phyloP scores from a whole-genome alignment of 2,113 vertebrate species.

The Bujurquina vittata region DNA sequence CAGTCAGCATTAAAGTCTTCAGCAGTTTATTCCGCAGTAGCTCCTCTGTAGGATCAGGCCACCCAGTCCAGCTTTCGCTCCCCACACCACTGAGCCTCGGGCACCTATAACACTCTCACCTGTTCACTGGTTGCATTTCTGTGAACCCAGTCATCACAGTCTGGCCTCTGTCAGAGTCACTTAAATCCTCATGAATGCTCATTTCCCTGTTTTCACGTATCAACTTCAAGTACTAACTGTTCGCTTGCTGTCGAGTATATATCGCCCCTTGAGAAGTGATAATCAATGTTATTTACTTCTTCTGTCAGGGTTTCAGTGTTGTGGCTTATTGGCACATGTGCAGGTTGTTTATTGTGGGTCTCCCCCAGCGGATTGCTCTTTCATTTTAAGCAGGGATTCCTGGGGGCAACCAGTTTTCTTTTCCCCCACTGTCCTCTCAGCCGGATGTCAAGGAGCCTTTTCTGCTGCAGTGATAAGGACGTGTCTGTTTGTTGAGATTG shows the following conservation, averaged over 20 bases:
- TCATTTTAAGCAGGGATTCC: neutral
- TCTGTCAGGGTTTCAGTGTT: neutral
- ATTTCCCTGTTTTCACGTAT: neutral
- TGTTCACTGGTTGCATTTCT: neutral
- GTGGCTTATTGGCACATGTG: neutral
- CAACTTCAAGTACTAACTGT: neutral
- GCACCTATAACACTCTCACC: neutral
- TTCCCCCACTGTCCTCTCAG: neutral
- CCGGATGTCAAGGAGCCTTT: neutral
- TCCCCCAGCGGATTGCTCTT: conserved; percentile 7
- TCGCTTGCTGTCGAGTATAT: neutral
- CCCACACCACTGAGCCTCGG: neutral
- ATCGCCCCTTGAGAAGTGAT: neutral
- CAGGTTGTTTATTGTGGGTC: neutral
- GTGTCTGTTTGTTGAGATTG: neutral
- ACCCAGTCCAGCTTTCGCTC: neutral
- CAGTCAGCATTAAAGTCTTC: neutral
- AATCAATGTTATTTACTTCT: neutral
- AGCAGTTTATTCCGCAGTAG: neutral
- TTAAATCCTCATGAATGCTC: neutral
- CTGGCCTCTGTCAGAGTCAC: neutral
- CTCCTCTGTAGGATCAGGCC: neutral
- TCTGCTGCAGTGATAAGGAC: neutral
- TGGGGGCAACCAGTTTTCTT: neutral
- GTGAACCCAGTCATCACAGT: neutral